Percentiles rank a stretch among this genome's conserved stretches.
Evolutionary conservation across 1,140 invertebrate species (phyloP).

Genomic region (Macrobrachium nipponense): DNA sequence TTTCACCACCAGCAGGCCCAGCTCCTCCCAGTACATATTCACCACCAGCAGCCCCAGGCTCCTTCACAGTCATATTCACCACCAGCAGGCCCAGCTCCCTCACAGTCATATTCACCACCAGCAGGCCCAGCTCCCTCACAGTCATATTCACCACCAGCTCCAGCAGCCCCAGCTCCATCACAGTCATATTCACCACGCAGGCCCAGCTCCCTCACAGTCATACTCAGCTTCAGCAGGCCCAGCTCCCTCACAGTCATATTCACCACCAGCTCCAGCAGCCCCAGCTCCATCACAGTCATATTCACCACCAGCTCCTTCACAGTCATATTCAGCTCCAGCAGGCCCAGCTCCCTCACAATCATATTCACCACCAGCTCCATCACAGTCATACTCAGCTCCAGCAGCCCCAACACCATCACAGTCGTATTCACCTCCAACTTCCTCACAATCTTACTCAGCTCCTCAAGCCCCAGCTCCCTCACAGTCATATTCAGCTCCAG

Average conservation of each 20-base stretch:
- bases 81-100: not conserved
- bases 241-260: not conserved
- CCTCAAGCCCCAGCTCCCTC: no score
- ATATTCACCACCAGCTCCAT: no score
- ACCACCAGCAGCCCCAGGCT: not conserved
- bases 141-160: not conserved
- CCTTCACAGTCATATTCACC: not conserved
- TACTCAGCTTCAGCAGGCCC: not conserved
- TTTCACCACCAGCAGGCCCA: no score
- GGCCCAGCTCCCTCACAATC: no score
- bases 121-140: not conserved
- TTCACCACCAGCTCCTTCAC: no score
- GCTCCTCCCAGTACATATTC: not conserved
- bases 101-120: not conserved
- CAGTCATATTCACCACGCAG: not conserved
- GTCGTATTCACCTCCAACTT: no score
- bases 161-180: not conserved
- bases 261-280: not conserved
- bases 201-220: constrained; percentile 1
- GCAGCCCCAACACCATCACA: no score
- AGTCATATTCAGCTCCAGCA: no score
- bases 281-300: no score
- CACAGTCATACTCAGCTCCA: no score
- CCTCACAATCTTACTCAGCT: no score
- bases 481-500: no score